These are phyloP conservation scores for Carterocephalus palaemon DNA, from an alignment of 2,888 invertebrate species.

Conservation along the genomic window DNA sequence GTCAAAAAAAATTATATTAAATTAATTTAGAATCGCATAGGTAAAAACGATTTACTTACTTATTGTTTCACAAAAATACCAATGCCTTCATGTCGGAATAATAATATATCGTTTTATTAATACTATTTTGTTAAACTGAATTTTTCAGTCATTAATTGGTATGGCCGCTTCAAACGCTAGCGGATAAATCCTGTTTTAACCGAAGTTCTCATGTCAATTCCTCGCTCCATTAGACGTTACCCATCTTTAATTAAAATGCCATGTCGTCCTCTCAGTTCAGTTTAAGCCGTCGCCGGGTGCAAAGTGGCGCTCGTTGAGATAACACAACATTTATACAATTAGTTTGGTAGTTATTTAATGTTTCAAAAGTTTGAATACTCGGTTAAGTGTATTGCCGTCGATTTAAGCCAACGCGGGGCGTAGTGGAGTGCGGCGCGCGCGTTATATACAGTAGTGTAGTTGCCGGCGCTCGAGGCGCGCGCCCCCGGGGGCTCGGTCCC, in stretches of 20 bases:
- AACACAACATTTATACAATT: no score
- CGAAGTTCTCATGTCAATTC: slow-evolving; percentile 58
- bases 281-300: slow-evolving; percentile 42
- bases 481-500: slow-evolving; percentile 43
- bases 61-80: no score
- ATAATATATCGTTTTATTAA: no score
- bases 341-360: neutral
- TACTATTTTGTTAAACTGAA: no score
- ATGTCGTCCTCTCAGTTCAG: slow-evolving; percentile 52
- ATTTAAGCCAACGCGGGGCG: slow-evolving; percentile 6
- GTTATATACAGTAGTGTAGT: slow-evolving; percentile 57
- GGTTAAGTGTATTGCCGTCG: slow-evolving; percentile 3
- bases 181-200: slow-evolving; percentile 75
- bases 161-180: slow-evolving; percentile 36
- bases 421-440: slow-evolving; percentile 34
- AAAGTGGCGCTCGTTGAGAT: slow-evolving; percentile 30
- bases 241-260: slow-evolving; percentile 63
- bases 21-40: no score
- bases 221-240: slow-evolving; percentile 52
- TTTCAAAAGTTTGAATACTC: neutral
- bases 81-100: no score
- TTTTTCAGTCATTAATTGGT: slow-evolving; percentile 4
- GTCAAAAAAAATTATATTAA: no score
- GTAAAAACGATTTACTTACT: no score
- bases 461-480: slow-evolving; percentile 60